phyloP scores from a whole-genome alignment of 2,888 invertebrate genomes.

The Lymantria dispar region DNA sequence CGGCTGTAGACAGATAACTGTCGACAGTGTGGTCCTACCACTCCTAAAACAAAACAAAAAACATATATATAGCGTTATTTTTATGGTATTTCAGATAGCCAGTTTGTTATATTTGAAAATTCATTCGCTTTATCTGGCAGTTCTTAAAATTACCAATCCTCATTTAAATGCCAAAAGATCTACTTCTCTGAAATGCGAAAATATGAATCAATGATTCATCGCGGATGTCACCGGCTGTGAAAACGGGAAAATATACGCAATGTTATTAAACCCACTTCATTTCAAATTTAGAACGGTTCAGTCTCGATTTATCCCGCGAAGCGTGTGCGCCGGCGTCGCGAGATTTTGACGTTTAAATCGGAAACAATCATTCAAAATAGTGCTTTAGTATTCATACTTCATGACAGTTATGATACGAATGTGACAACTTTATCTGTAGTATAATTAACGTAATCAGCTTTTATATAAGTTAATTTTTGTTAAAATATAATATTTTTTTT shows the following conservation, averaged over 20 bases:
- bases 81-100: too few species aligned
- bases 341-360: constrained; percentile 40
- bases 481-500: too few species aligned
- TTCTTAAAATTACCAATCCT: constrained; percentile 6
- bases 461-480: too few species aligned
- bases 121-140: too few species aligned
- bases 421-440: constrained; percentile 20
- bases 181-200: constrained; percentile 34
- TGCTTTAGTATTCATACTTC: constrained; percentile 17
- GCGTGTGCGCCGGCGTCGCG: constrained; percentile 61
- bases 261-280: constrained; percentile 77
- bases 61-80: too few species aligned
- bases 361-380: constrained; percentile 28
- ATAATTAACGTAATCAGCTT: background rate
- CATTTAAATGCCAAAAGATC: constrained; percentile 29
- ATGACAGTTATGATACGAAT: constrained; percentile 14
- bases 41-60: too few species aligned
- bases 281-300: constrained; percentile 76
- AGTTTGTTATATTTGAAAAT: too few species aligned
- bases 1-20: too few species aligned
- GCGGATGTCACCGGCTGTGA: constrained; percentile 55
- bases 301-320: constrained; percentile 60
- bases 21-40: too few species aligned
- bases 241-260: constrained; percentile 75
- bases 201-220: constrained; percentile 57